These are phyloP conservation scores for Hanleya hanleyi DNA, from an alignment of 2,888 invertebrate genomes.

Conservation along the genomic window DNA sequence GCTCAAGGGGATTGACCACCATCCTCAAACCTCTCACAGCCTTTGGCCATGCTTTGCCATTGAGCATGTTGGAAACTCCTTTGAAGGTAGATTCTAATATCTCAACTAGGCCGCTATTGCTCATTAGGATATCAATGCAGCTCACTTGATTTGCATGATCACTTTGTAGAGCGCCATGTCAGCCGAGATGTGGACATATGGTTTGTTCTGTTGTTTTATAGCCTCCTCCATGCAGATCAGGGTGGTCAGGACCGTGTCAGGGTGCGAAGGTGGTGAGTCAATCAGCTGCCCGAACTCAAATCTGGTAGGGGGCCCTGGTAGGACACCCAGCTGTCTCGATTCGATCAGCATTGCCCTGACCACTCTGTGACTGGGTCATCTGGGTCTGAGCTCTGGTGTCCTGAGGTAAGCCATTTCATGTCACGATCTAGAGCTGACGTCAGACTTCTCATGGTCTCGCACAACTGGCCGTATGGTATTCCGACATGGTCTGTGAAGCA, in stretches of 20 bases:
- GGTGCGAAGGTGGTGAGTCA: slow-evolving; percentile 20
- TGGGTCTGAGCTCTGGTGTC: neutral
- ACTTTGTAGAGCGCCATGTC: slow-evolving; percentile 27
- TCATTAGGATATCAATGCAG: neutral
- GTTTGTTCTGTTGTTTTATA: slow-evolving; percentile 11
- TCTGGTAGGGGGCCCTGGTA: neutral
- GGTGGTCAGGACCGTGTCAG: slow-evolving; percentile 16
- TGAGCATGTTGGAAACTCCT: slow-evolving; percentile 15
- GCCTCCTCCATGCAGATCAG: slow-evolving; percentile 12
- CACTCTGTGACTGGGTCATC: neutral
- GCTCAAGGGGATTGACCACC: slow-evolving; percentile 1
- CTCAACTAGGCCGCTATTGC: slow-evolving; percentile 16
- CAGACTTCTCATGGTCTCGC: neutral
- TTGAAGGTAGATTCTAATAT: slow-evolving; percentile 12
- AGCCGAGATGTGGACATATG: slow-evolving; percentile 13
- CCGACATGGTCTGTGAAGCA: slow-evolving; percentile 4
- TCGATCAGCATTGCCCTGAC: neutral
- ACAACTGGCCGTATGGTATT: neutral
- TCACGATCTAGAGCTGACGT: neutral
- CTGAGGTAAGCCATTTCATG: neutral
- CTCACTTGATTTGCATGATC: slow-evolving; percentile 23
- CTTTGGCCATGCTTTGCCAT: slow-evolving; percentile 23
- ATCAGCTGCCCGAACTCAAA: slow-evolving; percentile 13
- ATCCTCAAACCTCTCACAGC: slow-evolving; percentile 21
- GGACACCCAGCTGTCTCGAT: neutral